Conservation (phyloP, 2,113 vertebrate genomes). For the Dipodomys stephensi region DNA sequence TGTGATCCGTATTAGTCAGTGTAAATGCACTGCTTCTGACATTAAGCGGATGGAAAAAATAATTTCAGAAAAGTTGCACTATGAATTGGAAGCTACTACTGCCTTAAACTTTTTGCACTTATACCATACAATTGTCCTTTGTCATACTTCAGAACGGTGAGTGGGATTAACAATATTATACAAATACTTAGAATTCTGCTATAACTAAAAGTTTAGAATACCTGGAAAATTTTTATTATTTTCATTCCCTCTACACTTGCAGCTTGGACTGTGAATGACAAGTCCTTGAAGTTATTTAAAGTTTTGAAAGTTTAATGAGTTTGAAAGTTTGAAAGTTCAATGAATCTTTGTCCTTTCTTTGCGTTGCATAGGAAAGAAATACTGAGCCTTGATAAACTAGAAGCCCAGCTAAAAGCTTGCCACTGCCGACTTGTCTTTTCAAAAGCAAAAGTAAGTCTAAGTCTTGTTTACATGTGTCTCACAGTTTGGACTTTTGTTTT, state of each 20-base stretch:
- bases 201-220: neutral
- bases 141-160: conserved; percentile 94
- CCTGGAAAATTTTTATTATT: neutral
- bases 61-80: conserved; percentile 95
- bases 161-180: conserved; percentile 47
- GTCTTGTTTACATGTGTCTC: neutral
- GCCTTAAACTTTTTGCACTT: conserved; percentile 99
- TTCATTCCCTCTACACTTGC: neutral
- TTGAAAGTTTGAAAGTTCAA: neutral
- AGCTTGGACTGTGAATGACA: neutral
- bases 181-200: neutral
- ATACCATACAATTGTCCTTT: conserved; percentile 93
- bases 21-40: conserved; percentile 97
- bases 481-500: neutral
- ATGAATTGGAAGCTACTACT: conserved; percentile 96
- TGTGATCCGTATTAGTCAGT: conserved; percentile 97
- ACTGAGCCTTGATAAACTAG: conserved; percentile 95
- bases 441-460: conserved; percentile 95
- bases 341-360: conserved; percentile 19
- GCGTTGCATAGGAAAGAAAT: conserved; percentile 91
- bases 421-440: conserved; percentile 95
- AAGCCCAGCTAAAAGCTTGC: conserved; percentile 98
- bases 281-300: neutral
- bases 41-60: conserved; percentile 98
- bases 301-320: neutral